Evolutionary conservation across 1,140 invertebrate genomes (phyloP).

Genomic region (Calliopsis andreniformis): DNA sequence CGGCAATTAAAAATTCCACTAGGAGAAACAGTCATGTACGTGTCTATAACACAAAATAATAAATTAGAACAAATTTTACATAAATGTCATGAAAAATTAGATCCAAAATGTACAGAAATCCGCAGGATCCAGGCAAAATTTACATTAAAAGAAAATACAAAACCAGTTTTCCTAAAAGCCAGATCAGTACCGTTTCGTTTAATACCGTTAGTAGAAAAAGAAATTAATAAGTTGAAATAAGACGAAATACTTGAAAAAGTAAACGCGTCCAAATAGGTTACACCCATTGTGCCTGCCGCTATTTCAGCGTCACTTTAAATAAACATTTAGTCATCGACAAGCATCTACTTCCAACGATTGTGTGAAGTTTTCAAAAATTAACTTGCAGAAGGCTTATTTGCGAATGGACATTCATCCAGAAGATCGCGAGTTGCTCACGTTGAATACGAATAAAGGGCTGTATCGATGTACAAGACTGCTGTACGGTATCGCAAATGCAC

Average conservation of each 20-base stretch:
- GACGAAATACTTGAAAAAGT: conserved; percentile 51
- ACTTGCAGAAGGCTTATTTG: conserved; percentile 77
- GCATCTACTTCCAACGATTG: conserved; percentile 78
- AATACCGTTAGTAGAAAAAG: conserved; percentile 56
- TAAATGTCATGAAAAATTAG: not conserved
- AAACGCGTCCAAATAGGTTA: conserved; percentile 69
- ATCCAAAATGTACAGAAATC: not conserved
- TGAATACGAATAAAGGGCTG: conserved; percentile 65
- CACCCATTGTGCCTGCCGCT: conserved; percentile 80
- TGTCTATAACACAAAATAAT: too few species aligned
- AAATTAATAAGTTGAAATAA: conserved; percentile 73
- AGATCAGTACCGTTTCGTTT: conserved; percentile 29
- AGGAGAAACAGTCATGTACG: too few species aligned
- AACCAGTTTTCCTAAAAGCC: conserved; percentile 27
- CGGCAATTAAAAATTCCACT: not conserved
- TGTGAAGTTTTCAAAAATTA: conserved; percentile 63
- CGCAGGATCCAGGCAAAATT: not conserved
- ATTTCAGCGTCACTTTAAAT: conserved; percentile 77
- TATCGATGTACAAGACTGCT: conserved; percentile 50
- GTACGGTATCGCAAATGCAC: conserved; percentile 61
- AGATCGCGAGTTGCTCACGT: conserved; percentile 70
- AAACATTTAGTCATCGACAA: conserved; percentile 64
- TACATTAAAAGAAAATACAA: conserved; percentile 17
- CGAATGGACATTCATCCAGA: conserved; percentile 74
- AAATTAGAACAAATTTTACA: not conserved